A percentile compares a stretch with the other conserved stretches of the same genome.
These are phyloP conservation scores for Geotrupes spiniger DNA, from an alignment of 2,888 invertebrate genomes.

Conservation along the genomic window DNA sequence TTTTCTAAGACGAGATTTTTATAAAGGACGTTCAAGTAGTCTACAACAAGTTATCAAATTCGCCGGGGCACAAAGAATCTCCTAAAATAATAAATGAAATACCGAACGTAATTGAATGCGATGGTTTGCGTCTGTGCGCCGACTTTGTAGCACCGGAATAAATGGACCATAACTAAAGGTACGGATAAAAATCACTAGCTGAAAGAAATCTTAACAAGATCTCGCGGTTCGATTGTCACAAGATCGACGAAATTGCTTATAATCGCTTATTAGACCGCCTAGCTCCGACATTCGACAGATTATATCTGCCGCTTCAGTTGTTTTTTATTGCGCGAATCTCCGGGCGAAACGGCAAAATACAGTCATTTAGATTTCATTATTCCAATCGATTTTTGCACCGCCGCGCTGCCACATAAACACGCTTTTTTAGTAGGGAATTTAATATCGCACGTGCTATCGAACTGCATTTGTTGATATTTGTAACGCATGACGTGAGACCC, in stretches of 20 bases:
- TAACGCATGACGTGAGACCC: too few relatives aligned
- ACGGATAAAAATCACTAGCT: constrained; percentile 36
- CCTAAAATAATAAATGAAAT: neutral
- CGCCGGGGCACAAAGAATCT: too few relatives aligned
- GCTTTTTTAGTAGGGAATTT: too few relatives aligned
- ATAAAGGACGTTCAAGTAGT: too few relatives aligned
- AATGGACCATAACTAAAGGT: constrained; percentile 33
- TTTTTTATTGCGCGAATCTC: neutral
- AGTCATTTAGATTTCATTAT: too few relatives aligned
- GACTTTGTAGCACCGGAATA: constrained; percentile 20
- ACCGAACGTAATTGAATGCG: constrained; percentile 1
- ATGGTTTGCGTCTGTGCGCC: neutral
- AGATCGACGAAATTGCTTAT: constrained; percentile 21
- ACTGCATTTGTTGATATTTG: too few relatives aligned
- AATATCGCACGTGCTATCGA: too few relatives aligned
- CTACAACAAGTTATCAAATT: too few relatives aligned
- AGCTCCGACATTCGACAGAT: constrained; percentile 5
- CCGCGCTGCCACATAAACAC: too few relatives aligned
- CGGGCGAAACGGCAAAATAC: too few relatives aligned
- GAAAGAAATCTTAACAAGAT: constrained; percentile 44
- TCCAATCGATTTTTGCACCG: too few relatives aligned
- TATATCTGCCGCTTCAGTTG: neutral
- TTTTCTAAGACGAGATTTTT: too few relatives aligned
- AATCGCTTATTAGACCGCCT: constrained; percentile 3
- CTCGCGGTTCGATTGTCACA: constrained; percentile 42